These are phyloP conservation scores for Callyntrura guangdongensis DNA, from an alignment of 2,888 invertebrate genomes.

Conservation along the genomic window DNA sequence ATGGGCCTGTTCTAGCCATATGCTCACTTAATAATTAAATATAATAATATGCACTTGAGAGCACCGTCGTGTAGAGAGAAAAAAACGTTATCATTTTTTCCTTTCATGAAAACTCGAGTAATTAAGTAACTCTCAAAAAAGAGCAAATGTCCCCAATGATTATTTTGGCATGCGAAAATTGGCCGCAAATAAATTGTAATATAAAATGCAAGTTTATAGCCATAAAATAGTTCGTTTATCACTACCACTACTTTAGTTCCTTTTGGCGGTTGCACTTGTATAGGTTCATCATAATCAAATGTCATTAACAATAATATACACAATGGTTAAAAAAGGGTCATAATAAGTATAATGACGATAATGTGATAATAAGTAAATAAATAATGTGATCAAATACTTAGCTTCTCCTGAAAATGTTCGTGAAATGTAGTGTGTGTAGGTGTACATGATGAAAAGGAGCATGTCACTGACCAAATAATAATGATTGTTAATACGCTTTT, in stretches of 20 bases:
- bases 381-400: constrained; percentile 71
- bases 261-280: constrained; percentile 64
- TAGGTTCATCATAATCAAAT: constrained; percentile 38
- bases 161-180: constrained; percentile 78
- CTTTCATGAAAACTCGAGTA: constrained; percentile 76
- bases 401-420: constrained; percentile 32
- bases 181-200: constrained; percentile 68
- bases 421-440: neutral
- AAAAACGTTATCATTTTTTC: constrained; percentile 61
- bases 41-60: constrained; percentile 72
- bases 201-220: constrained; percentile 4
- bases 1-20: constrained; percentile 68
- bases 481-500: neutral
- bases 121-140: constrained; percentile 72
- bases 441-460: neutral
- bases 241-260: constrained; percentile 13
- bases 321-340: constrained; percentile 40
- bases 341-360: constrained; percentile 61
- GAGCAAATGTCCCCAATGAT: constrained; percentile 76
- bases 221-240: neutral
- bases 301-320: constrained; percentile 49
- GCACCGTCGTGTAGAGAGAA: constrained; percentile 19
- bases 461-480: constrained; percentile 68
- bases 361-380: constrained; percentile 67
- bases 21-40: constrained; percentile 75